A percentile compares a stretch with the other conserved stretches of the same genome.
These are phyloP conservation scores for Neelides sp. DNA, from an alignment of 1,140 invertebrate genomes.

Conservation along the genomic window DNA sequence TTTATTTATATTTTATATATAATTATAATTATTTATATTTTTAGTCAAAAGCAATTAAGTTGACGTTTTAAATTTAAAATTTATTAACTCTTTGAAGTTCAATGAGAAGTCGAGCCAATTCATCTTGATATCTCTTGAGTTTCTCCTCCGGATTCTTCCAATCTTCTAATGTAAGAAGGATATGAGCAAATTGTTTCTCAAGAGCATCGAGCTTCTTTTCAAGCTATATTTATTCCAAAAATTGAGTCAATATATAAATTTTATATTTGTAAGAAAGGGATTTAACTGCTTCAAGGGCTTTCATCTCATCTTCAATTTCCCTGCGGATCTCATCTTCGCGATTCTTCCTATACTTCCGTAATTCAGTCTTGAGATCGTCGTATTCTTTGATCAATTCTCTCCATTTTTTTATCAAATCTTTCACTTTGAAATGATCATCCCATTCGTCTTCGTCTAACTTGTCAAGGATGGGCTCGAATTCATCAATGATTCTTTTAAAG, in stretches of 20 bases:
- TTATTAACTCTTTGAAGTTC: constrained; percentile 7
- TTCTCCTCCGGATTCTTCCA: constrained; percentile 19
- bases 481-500: constrained; percentile 15
- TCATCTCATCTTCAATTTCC: constrained; percentile 10
- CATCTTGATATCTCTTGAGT: constrained; percentile 17
- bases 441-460: constrained; percentile 17
- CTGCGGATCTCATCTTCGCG: constrained; percentile 23
- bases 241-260: background rate
- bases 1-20: too few relatives aligned
- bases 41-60: too few relatives aligned
- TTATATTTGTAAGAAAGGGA: background rate
- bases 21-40: too few relatives aligned
- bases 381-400: constrained; percentile 12
- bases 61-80: too few relatives aligned
- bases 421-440: constrained; percentile 26
- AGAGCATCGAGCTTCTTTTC: constrained; percentile 12
- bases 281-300: constrained; percentile 19
- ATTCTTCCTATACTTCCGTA: constrained; percentile 16
- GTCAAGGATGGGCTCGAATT: constrained; percentile 20
- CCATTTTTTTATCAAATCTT: constrained; percentile 15
- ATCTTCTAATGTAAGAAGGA: constrained; percentile 12
- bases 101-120: constrained; percentile 18
- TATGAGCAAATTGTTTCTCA: constrained; percentile 16
- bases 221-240: constrained; percentile 1
- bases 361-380: constrained; percentile 9